Evolutionary conservation across 1,140 invertebrate species (phyloP), one percentile per base, ranked within the genome.

Genomic region (Cydia fagiglandana): DNA sequence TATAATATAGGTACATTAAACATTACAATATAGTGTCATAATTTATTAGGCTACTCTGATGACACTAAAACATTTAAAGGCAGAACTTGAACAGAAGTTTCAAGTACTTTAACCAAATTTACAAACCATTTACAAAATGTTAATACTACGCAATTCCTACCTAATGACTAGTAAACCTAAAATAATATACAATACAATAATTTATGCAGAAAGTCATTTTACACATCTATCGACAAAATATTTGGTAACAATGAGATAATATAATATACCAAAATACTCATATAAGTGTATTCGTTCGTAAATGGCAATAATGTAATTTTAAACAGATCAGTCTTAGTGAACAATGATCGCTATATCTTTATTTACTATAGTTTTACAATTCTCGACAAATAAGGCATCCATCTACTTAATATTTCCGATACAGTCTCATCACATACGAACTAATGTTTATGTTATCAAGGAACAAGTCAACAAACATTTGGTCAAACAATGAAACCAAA

Each of bases 191-290:
- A 78, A 47, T 70, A 77, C 34, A 74, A 53, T 78, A 66, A 50
- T 81, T 76, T 76, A 87, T 84, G 88, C 81, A 86, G 78, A 81
- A 77, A 84, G 81, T 85, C 66, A 38, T 84, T 76, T 86, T 81
- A 84, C 81, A 86, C 78, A 73, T 77, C 80, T 88, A 87, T 90
- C 81, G 89, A 92, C 87, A 92, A 89, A 87, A 90, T 89, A 91
- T 92, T 92, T 92, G 91, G 91, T 92, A 92, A 92, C 91, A 92
- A 87, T 88, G 89, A 90, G 87, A 89, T 88, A 87, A 83, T 86
- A 92, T 87, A 87, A 86, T 90, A 89, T 91, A 90, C 81, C 86
- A 92, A 90, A 89, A 92, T 91, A 92, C 85, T 87, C 81, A 85
- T 84, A 85, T 78, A 83, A 77, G 77, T 78, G 76, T 76, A 81